A percentile compares a stretch with the other conserved stretches of the same genome.
These are phyloP conservation scores for Stomatorhinus ivindoensis DNA, from an alignment of 2,113 vertebrate genomes.

Conservation along the genomic window DNA sequence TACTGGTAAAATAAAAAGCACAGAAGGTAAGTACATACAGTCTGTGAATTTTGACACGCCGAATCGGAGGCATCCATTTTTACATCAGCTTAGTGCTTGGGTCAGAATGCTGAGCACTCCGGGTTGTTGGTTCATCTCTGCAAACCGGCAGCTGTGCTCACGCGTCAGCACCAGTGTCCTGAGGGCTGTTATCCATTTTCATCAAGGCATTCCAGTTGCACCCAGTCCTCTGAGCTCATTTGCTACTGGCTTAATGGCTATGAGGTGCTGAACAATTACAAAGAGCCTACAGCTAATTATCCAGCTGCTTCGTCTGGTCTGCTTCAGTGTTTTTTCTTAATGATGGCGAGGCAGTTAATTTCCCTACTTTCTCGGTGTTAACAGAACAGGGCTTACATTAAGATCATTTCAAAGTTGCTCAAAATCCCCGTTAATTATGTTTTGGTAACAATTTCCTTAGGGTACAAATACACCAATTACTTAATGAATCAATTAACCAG, in stretches of 20 bases:
- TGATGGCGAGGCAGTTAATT: neutral
- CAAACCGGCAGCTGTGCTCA: slow-evolving; percentile 31
- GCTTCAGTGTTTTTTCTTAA: neutral
- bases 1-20: neutral
- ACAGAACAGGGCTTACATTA: neutral
- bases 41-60: neutral
- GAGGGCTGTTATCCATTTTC: slow-evolving; percentile 38
- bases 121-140: neutral
- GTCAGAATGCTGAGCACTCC: neutral
- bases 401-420: neutral
- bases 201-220: slow-evolving; percentile 44
- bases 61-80: neutral
- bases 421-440: neutral
- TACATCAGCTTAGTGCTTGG: neutral
- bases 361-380: neutral
- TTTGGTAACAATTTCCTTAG: neutral
- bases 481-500: too few relatives aligned
- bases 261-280: slow-evolving; percentile 18
- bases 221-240: slow-evolving; percentile 40
- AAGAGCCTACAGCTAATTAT: neutral
- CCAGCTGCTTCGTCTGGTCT: too few relatives aligned
- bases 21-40: neutral
- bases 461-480: neutral
- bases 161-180: slow-evolving; percentile 22
- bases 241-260: slow-evolving; percentile 35